phyloP scores from a whole-genome alignment of 2,888 invertebrate genomes.

The Calliopum simillimum region DNA sequence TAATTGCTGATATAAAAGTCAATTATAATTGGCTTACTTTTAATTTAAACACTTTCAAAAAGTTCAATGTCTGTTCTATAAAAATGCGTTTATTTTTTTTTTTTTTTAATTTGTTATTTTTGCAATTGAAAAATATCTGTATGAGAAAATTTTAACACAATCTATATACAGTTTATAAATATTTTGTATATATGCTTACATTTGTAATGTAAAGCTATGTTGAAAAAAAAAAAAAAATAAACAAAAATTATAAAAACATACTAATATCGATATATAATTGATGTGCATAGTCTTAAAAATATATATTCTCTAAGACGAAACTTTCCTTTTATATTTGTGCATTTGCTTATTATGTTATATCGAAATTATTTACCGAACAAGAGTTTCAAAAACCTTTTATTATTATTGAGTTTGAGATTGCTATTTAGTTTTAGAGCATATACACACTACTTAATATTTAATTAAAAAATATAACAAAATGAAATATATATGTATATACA shows the following conservation, averaged over 20 bases:
- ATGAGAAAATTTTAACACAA: constrained; percentile 1
- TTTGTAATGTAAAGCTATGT: constrained; percentile 19
- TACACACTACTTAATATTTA: constrained; percentile 23
- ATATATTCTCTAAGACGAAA: neutral
- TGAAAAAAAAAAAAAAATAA: constrained; percentile 6
- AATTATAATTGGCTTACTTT: too few species aligned
- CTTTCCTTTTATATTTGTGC: constrained; percentile 2
- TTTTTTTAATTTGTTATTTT: too few species aligned
- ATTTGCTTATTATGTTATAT: neutral
- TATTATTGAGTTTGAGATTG: constrained; percentile 20
- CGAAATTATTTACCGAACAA: neutral
- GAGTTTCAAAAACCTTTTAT: too few species aligned
- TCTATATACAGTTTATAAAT: neutral
- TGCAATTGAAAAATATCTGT: too few species aligned
- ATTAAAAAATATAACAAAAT: constrained; percentile 2
- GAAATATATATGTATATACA: constrained; percentile 11
- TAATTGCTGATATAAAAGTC: neutral
- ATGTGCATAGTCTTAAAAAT: neutral
- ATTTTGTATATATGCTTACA: constrained; percentile 24
- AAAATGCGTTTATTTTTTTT: too few species aligned
- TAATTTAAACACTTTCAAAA: too few species aligned
- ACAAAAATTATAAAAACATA: constrained; percentile 9
- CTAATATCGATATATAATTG: neutral
- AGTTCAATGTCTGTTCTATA: too few species aligned
- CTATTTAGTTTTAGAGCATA: constrained; percentile 2